Conservation (phyloP, 2,888 invertebrate genomes). For the Rhamnusium bicolor region DNA sequence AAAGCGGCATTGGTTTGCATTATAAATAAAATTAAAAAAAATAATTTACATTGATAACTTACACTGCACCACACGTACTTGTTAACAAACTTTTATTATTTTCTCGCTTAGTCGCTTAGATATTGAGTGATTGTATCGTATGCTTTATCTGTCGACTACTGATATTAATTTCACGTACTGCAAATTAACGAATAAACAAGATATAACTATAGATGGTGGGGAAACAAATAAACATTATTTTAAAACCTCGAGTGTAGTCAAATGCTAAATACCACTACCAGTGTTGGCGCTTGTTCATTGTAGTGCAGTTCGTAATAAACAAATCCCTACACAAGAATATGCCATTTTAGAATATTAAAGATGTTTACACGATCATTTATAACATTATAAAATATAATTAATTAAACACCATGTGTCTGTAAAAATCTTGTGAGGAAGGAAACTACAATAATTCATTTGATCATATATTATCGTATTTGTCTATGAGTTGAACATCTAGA, state of each 20-base stretch:
- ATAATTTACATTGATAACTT: neutral
- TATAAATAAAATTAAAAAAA: slow-evolving; percentile 16
- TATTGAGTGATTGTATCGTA: neutral
- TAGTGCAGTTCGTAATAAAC: neutral
- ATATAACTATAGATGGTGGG: slow-evolving; percentile 20
- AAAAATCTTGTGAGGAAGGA: too few species aligned
- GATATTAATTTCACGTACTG: slow-evolving; percentile 26
- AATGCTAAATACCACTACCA: slow-evolving; percentile 42
- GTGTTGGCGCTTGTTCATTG: neutral
- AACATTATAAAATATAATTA: too few species aligned
- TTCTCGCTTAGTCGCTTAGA: neutral
- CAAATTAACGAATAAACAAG: slow-evolving; percentile 24
- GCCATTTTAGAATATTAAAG: too few species aligned
- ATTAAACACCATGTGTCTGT: too few species aligned
- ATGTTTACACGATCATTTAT: too few species aligned
- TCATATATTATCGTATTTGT: too few species aligned
- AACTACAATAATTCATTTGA: too few species aligned
- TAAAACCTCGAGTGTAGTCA: slow-evolving; percentile 2
- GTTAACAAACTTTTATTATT: neutral
- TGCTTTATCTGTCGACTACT: slow-evolving; percentile 22
- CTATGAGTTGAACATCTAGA: too few species aligned
- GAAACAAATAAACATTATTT: slow-evolving; percentile 15
- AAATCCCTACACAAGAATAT: too few species aligned
- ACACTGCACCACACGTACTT: slow-evolving; percentile 11
- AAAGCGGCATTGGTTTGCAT: slow-evolving; percentile 27